Evolutionary conservation across 2,888 invertebrate species (phyloP).

Genomic region (Spodoptera littoralis): DNA sequence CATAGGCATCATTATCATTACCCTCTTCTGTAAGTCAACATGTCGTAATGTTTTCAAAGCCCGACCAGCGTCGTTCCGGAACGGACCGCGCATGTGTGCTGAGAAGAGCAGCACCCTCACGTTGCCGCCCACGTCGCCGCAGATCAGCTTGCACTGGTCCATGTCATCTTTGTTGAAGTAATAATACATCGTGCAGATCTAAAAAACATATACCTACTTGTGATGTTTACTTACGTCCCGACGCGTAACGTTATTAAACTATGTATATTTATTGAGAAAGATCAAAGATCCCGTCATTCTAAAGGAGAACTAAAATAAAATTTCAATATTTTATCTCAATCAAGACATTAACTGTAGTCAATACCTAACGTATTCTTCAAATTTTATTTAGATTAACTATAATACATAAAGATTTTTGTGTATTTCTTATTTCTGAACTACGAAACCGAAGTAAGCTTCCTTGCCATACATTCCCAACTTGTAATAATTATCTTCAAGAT

Average conservation of each 20-base stretch:
- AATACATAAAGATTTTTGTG: too few species aligned
- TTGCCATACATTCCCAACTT: constrained; percentile 89
- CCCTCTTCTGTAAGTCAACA: constrained; percentile 85
- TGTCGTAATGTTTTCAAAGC: constrained; percentile 90
- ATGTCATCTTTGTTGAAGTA: constrained; percentile 88
- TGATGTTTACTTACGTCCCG: too few species aligned
- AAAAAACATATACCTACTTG: background rate
- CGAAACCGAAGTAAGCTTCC: background rate
- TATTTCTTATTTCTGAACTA: background rate
- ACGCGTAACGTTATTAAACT: too few species aligned
- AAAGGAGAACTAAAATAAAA: background rate
- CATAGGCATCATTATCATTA: constrained; percentile 44
- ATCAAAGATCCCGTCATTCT: background rate
- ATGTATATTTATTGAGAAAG: too few species aligned
- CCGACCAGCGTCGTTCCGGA: constrained; percentile 90
- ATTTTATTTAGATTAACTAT: too few species aligned
- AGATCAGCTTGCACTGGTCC: constrained; percentile 90
- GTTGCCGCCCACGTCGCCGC: constrained; percentile 93
- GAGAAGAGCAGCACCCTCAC: constrained; percentile 90
- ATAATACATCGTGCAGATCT: constrained; percentile 88
- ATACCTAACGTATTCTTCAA: too few species aligned
- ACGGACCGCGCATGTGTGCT: constrained; percentile 90
- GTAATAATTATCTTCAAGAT: constrained; percentile 91
- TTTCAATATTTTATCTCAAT: background rate
- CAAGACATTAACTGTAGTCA: background rate